phyloP scores from a whole-genome alignment of 2,888 invertebrate species.

The Caenorhabditis drosophilae region DNA sequence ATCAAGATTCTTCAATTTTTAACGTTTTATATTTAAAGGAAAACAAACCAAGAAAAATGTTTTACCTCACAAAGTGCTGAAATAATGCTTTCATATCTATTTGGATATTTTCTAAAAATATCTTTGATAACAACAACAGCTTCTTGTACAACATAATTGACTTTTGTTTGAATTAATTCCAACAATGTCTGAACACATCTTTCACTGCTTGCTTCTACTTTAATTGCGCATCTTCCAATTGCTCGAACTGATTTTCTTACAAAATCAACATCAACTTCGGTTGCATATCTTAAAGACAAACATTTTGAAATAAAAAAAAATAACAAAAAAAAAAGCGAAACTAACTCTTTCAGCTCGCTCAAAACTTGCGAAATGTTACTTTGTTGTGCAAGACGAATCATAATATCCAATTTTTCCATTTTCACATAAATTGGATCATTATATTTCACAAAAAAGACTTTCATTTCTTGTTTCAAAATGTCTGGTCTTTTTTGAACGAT shows the following conservation, averaged over 20 bases:
- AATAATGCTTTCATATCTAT: slow-evolving; percentile 99
- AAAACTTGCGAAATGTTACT: slow-evolving; percentile 96
- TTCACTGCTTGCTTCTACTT: slow-evolving; percentile 89
- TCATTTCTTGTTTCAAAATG: slow-evolving; percentile 99
- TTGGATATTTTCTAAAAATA: slow-evolving; percentile 84
- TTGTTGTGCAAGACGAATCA: slow-evolving; percentile 97
- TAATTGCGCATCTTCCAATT: slow-evolving; percentile 95
- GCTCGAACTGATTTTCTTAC: slow-evolving; percentile 97
- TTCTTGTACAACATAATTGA: slow-evolving; percentile 98
- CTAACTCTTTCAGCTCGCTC: slow-evolving; percentile 89
- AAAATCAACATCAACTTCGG: slow-evolving; percentile 99
- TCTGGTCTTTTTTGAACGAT: slow-evolving; percentile 98
- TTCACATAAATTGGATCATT: slow-evolving; percentile 99
- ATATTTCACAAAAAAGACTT: slow-evolving; percentile 98
- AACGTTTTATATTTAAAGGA: too few relatives aligned
- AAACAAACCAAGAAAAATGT: too few relatives aligned
- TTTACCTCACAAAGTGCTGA: slow-evolving; percentile 92
- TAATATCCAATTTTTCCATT: slow-evolving; percentile 95
- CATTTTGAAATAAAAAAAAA: not conserved
- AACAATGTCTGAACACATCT: slow-evolving; percentile 95
- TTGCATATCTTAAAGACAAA: slow-evolving; percentile 77
- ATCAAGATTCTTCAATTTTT: slow-evolving; percentile 85
- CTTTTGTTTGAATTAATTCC: slow-evolving; percentile 98
- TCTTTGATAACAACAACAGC: slow-evolving; percentile 97
- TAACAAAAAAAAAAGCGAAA: not conserved